A percentile compares a stretch with the other conserved stretches of the same genome.
Conservation (phyloP, 2,113 vertebrate genomes). For the Arizona elegans region DNA sequence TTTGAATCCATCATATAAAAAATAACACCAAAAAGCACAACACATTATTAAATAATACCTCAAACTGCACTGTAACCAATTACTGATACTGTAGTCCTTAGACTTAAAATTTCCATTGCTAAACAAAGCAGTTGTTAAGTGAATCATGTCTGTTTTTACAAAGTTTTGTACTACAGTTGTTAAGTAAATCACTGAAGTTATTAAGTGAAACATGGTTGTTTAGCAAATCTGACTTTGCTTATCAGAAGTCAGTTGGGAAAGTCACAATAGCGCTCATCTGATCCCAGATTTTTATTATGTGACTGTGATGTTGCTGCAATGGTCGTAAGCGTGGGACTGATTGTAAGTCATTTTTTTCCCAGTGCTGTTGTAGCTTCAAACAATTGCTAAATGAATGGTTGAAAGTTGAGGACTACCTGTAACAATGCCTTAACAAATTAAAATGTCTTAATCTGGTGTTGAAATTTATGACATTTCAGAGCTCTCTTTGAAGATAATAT, state of each 20-base stretch:
- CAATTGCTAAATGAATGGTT: too few relatives aligned
- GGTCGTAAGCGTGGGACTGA: not conserved
- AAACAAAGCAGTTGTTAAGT: not conserved
- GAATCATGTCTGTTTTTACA: not conserved
- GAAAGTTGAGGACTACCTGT: too few relatives aligned
- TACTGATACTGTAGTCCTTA: not conserved
- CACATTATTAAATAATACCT: not conserved
- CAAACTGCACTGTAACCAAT: not conserved
- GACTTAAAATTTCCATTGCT: not conserved
- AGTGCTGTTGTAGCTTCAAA: not conserved
- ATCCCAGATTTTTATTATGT: not conserved
- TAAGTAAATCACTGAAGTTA: not conserved
- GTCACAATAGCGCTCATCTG: not conserved
- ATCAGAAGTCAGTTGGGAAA: not conserved
- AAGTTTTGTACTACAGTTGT: not conserved
- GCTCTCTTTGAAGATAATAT: not conserved
- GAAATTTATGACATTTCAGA: not conserved
- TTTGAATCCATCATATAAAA: not conserved
- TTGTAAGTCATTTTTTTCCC: not conserved
- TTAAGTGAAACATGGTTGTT: not conserved
- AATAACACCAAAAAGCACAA: not conserved
- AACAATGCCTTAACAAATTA: not conserved
- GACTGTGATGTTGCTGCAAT: not conserved
- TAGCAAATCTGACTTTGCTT: not conserved
- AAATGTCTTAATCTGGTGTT: not conserved